A percentile compares a stretch with the other conserved stretches of the same genome.
phyloP scores from a whole-genome alignment of 2,888 invertebrate genomes.

The Leptarthrus brevirostris region DNA sequence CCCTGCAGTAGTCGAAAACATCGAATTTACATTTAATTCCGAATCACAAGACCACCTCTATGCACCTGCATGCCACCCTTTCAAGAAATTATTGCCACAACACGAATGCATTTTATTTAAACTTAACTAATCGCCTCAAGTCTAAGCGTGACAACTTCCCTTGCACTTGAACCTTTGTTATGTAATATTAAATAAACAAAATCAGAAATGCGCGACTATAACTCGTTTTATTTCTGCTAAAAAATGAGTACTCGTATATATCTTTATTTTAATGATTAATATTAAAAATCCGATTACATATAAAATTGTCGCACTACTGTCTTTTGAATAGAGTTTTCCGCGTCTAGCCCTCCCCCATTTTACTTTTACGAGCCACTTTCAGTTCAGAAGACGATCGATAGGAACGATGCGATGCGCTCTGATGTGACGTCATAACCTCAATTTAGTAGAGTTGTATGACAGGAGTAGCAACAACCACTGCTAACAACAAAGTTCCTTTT shows the following conservation, averaged over 20 bases:
- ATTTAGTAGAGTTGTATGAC: background rate
- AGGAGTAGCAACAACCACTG: background rate
- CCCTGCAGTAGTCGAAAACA: too few relatives aligned
- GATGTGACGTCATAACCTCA: conserved; percentile 47
- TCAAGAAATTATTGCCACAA: too few relatives aligned
- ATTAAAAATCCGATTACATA: conserved; percentile 6
- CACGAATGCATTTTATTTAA: too few relatives aligned
- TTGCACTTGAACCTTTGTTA: background rate
- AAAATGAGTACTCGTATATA: background rate
- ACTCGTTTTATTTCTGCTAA: background rate
- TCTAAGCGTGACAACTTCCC: background rate
- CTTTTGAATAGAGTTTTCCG: conserved; percentile 2
- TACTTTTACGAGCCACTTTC: background rate
- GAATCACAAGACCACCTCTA: too few relatives aligned
- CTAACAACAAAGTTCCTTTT: background rate
- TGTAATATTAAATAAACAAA: background rate
- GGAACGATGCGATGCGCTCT: conserved; percentile 40
- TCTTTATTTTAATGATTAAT: background rate
- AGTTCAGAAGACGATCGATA: conserved; percentile 43
- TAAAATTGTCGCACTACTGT: conserved; percentile 16
- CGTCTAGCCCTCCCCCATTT: conserved; percentile 43
- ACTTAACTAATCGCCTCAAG: background rate
- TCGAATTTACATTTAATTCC: too few relatives aligned
- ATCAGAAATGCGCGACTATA: background rate
- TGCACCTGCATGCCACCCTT: too few relatives aligned